These are phyloP conservation scores for Orthonychiurus folsomi DNA, from an alignment of 2,888 invertebrate species.

Conservation along the genomic window DNA sequence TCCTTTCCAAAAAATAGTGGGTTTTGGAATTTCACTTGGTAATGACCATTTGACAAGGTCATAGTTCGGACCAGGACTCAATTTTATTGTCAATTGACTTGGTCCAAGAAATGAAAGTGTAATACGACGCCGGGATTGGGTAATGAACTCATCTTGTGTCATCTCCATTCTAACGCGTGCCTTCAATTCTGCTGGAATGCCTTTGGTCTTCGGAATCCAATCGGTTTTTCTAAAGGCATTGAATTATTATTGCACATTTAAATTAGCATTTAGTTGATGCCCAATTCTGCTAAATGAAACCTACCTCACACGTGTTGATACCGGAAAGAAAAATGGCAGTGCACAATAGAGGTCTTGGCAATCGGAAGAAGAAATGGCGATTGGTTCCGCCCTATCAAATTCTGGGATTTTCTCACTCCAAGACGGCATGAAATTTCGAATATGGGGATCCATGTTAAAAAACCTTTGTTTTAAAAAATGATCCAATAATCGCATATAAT, in stretches of 20 bases:
- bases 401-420: constrained; percentile 27
- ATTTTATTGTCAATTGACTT: constrained; percentile 45
- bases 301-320: constrained; percentile 28
- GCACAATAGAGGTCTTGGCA: constrained; percentile 35
- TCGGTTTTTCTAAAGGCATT: constrained; percentile 24
- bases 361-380: constrained; percentile 21
- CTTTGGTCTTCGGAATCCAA: constrained; percentile 31
- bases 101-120: constrained; percentile 43
- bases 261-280: not conserved
- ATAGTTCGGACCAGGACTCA: constrained; percentile 43
- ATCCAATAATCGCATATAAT: too few species aligned
- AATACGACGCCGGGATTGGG: constrained; percentile 24
- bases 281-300: not conserved
- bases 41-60: constrained; percentile 44
- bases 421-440: constrained; percentile 20
- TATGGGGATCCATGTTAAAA: constrained; percentile 34
- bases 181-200: constrained; percentile 27
- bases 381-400: constrained; percentile 18
- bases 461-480: too few species aligned
- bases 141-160: constrained; percentile 29
- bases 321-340: constrained; percentile 36
- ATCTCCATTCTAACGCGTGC: constrained; percentile 34
- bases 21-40: constrained; percentile 40
- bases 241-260: not conserved
- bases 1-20: constrained; percentile 42